A percentile compares a stretch with the other conserved stretches of the same genome.
phyloP scores from a whole-genome alignment of 2,888 invertebrate species.

The Myathropa florea region DNA sequence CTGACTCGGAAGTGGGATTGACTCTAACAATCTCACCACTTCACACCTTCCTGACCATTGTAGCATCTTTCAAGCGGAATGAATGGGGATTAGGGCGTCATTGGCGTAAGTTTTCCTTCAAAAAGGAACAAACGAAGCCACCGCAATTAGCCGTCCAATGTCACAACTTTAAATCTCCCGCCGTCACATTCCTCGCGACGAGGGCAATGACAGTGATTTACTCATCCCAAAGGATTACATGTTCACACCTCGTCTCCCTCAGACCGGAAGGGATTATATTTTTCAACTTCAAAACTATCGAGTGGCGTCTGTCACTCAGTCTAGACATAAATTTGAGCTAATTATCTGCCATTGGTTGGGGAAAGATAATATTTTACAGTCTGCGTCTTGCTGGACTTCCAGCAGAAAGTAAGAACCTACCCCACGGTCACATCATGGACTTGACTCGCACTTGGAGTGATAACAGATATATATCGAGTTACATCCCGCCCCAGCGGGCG shows the following conservation, averaged over 20 bases:
- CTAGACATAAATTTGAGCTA: conserved; percentile 34
- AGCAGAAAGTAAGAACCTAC: too few species aligned
- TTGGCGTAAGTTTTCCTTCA: too few species aligned
- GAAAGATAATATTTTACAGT: neutral
- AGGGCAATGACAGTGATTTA: neutral
- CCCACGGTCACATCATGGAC: neutral
- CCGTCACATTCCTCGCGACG: neutral
- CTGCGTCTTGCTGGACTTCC: neutral
- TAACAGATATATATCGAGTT: conserved; percentile 4
- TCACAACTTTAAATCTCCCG: neutral
- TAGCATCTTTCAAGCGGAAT: too few species aligned
- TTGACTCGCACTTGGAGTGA: neutral
- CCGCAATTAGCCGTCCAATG: neutral
- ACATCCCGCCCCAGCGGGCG: neutral
- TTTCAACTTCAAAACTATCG: conserved; percentile 8
- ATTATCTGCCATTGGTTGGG: neutral
- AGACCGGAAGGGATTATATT: neutral
- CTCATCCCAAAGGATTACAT: neutral
- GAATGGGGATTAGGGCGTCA: too few species aligned
- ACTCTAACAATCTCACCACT: too few species aligned
- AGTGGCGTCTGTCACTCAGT: conserved; percentile 23
- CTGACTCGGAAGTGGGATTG: too few species aligned
- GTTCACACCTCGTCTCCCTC: neutral
- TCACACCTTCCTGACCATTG: too few species aligned
- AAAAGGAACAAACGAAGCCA: too few species aligned